Percentiles rank a stretch among this genome's conserved stretches.
Evolutionary conservation across 2,888 invertebrate species (phyloP).

Genomic region (Invenusta paracnida): DNA sequence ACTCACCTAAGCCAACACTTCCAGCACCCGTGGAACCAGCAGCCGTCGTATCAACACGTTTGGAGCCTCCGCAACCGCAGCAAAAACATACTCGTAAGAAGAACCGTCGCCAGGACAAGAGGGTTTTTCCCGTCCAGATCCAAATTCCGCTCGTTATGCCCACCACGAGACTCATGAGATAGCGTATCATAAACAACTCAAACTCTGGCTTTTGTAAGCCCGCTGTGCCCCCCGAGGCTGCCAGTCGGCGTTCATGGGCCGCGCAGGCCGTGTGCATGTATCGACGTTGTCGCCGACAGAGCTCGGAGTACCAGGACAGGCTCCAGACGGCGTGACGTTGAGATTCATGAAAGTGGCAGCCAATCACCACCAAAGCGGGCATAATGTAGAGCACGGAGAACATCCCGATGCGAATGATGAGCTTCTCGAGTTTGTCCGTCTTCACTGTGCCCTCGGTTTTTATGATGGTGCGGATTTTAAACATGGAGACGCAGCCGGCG

Average conservation of each 20-base stretch:
- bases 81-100: neutral
- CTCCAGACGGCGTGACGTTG: conserved; percentile 84
- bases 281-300: neutral
- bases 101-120: conserved; percentile 72
- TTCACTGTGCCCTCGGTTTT: conserved; percentile 70
- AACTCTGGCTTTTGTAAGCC: conserved; percentile 66
- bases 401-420: conserved; percentile 93
- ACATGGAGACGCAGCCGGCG: conserved; percentile 89
- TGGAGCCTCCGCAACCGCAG: no score
- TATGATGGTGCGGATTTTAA: conserved; percentile 91
- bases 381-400: conserved; percentile 95
- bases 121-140: conserved; percentile 94
- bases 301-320: conserved; percentile 60
- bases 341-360: conserved; percentile 88
- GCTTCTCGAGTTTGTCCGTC: conserved; percentile 87
- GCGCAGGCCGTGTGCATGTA: neutral
- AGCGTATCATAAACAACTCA: conserved; percentile 89
- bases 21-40: no score
- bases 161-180: conserved; percentile 89
- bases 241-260: neutral
- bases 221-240: neutral
- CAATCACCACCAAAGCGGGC: conserved; percentile 84
- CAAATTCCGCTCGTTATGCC: conserved; percentile 94
- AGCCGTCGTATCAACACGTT: no score
- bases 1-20: no score